These are phyloP conservation scores for Toxotes jaculatrix DNA, from an alignment of 2,113 vertebrate genomes.

Conservation along the genomic window DNA sequence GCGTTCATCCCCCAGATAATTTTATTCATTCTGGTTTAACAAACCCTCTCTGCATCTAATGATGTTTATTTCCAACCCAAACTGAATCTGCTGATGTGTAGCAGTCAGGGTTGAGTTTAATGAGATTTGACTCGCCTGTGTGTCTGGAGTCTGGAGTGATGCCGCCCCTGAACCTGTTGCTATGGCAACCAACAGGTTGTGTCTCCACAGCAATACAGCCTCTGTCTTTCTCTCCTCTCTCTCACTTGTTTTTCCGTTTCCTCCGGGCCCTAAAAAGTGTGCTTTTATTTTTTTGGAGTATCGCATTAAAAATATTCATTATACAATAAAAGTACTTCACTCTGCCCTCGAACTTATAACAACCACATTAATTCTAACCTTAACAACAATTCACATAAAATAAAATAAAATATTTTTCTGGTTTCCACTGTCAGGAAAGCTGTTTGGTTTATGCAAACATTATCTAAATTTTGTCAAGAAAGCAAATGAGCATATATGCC, in stretches of 20 bases:
- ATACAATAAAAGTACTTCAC: not conserved
- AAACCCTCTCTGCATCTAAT: not conserved
- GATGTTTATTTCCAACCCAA: not conserved
- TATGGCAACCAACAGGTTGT: conserved; percentile 59
- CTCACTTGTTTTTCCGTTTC: conserved; percentile 5
- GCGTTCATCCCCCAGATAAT: not conserved
- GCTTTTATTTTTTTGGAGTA: too few species aligned
- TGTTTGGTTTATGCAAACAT: not conserved
- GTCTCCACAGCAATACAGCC: not conserved
- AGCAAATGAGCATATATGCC: not conserved
- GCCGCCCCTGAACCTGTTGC: conserved; percentile 59
- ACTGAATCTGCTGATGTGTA: conserved; percentile 4
- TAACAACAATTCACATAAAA: not conserved
- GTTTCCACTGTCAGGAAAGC: not conserved
- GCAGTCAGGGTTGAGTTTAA: conserved; percentile 10
- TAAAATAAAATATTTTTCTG: not conserved
- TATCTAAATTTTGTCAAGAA: not conserved
- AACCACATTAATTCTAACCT: not conserved
- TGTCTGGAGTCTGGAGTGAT: conserved; percentile 37
- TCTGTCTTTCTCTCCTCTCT: not conserved
- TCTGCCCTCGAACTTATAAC: not conserved
- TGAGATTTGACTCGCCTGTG: conserved; percentile 34
- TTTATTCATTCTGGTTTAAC: not conserved
- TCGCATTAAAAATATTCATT: not conserved
- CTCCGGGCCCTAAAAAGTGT: not conserved